Conservation (phyloP, 2,113 vertebrate genomes). For the Grammomys dolichurus region DNA sequence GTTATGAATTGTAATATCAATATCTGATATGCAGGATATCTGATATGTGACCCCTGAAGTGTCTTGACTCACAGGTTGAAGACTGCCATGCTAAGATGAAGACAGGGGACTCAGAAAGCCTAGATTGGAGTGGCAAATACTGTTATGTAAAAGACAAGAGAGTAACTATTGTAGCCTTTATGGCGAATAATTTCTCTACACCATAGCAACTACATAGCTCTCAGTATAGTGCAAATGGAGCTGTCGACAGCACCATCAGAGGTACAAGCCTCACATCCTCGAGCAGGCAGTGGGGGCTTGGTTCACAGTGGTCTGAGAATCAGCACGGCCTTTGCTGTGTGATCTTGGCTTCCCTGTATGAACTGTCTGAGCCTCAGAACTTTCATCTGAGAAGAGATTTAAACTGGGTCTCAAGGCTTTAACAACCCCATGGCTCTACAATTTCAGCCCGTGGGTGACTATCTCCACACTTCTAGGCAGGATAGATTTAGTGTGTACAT, state of each 20-base stretch:
- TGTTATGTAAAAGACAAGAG: not conserved
- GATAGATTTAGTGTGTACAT: not conserved
- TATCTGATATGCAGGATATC: no score
- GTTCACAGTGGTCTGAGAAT: not conserved
- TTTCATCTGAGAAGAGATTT: not conserved
- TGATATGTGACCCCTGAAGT: no score
- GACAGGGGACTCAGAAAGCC: not conserved
- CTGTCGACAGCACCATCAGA: not conserved
- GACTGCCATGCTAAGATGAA: not conserved
- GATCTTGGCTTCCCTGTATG: no score
- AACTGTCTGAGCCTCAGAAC: not conserved
- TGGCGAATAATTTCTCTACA: not conserved
- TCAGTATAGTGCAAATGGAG: not conserved
- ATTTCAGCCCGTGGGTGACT: not conserved
- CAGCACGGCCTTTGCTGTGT: no score
- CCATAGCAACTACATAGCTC: not conserved
- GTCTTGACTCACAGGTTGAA: no score
- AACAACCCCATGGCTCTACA: not conserved
- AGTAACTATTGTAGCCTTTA: not conserved
- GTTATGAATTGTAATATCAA: no score
- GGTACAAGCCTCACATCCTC: not conserved
- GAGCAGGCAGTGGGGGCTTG: not conserved
- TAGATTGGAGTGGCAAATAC: not conserved
- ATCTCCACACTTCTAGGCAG: not conserved
- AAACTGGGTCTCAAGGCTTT: slow-evolving; percentile 15